Evolutionary conservation across 2,797 vertebrate species (phyloP).

Genomic region (Lepus oiostolus): DNA sequence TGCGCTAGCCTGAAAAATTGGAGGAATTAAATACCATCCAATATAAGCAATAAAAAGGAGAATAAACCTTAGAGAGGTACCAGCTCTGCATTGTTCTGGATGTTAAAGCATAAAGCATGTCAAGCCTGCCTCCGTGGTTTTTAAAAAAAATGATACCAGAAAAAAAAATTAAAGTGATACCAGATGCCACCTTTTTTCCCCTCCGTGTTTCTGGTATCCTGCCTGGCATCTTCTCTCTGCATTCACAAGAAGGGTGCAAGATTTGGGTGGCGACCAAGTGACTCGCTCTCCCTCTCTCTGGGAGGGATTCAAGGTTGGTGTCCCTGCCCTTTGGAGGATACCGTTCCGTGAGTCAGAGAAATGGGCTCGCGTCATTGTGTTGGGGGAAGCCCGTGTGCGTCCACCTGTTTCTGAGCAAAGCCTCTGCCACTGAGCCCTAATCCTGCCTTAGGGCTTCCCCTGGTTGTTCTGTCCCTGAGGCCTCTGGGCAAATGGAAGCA

Average conservation of each 20-base stretch:
- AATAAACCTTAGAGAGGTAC: conserved; percentile 46
- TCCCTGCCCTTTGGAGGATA: not conserved
- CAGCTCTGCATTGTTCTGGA: not conserved
- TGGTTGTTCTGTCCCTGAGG: not conserved
- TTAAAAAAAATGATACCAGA: not conserved
- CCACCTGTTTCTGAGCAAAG: not conserved
- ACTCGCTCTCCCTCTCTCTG: not conserved
- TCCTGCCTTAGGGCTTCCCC: not conserved
- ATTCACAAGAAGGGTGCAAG: not conserved
- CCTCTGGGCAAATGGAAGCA: not conserved
- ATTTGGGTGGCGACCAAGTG: not conserved
- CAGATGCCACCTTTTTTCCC: not conserved
- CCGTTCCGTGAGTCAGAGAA: conserved; percentile 2
- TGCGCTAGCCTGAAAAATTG: conserved; percentile 73
- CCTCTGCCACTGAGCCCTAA: not conserved
- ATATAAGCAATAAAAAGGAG: conserved; percentile 62
- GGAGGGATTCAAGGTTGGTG: not conserved
- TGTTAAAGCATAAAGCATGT: conserved; percentile 35
- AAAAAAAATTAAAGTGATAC: not conserved
- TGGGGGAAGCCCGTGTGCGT: not conserved
- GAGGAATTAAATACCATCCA: conserved; percentile 73
- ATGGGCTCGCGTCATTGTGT: not conserved
- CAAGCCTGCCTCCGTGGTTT: not conserved
- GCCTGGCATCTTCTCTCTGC: not conserved
- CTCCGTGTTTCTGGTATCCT: not conserved